Conservation (phyloP, 2,888 invertebrate species). For the Heliconius charithonia region DNA sequence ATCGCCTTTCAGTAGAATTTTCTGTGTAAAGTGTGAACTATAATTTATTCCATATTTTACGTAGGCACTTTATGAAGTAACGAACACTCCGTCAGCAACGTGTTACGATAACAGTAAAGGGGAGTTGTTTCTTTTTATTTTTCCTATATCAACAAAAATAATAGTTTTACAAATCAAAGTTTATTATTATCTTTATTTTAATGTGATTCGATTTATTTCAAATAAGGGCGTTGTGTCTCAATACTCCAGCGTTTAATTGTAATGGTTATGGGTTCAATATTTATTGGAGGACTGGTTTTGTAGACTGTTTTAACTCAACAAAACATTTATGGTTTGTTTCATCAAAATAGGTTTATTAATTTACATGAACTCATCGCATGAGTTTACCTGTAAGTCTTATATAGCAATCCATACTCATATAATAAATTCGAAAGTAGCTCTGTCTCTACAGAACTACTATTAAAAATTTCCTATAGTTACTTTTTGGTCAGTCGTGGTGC, state of each 20-base stretch:
- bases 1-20: background rate
- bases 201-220: too few species aligned
- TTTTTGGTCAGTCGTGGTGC: too few species aligned
- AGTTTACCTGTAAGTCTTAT: too few species aligned
- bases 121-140: background rate
- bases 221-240: background rate
- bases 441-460: too few species aligned
- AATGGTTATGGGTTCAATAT: background rate
- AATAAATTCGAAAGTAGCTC: too few species aligned
- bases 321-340: too few species aligned
- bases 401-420: too few species aligned
- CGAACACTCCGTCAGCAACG: background rate
- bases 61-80: background rate
- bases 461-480: too few species aligned
- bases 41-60: conserved; percentile 21
- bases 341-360: too few species aligned
- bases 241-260: background rate
- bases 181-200: background rate
- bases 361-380: too few species aligned
- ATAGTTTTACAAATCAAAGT: background rate
- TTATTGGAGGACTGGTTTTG: background rate
- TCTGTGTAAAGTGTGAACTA: background rate
- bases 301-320: too few species aligned
- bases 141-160: background rate
- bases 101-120: background rate